A percentile compares a stretch with the other conserved stretches of the same genome.
These are phyloP conservation scores for Anolis carolinensis DNA, from an alignment of 2,113 vertebrate species.

Conservation along the genomic window DNA sequence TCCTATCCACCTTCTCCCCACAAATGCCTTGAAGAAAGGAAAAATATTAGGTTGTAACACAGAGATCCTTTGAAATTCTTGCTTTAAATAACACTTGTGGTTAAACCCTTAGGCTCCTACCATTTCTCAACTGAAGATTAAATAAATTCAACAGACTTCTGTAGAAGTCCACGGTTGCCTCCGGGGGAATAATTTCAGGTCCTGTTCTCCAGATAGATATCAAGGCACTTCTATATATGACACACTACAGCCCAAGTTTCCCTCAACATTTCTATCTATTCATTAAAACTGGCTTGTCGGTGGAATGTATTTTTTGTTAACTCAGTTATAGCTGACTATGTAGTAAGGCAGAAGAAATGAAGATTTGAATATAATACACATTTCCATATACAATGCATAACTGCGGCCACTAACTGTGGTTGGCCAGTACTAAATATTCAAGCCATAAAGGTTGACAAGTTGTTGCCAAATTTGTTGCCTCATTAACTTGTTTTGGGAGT, in stretches of 20 bases:
- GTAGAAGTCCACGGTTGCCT: conserved; percentile 22
- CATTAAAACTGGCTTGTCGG: background rate
- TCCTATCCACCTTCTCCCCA: background rate
- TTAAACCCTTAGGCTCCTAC: background rate
- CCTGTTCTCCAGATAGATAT: background rate
- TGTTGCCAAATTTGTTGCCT: background rate
- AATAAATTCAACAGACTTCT: conserved; percentile 30
- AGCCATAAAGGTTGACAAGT: background rate
- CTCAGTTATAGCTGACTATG: background rate
- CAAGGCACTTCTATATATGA: background rate
- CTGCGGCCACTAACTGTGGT: background rate
- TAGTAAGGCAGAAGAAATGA: conserved; percentile 9
- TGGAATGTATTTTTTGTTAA: conserved; percentile 8
- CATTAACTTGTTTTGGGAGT: background rate
- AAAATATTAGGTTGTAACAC: background rate
- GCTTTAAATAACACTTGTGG: background rate
- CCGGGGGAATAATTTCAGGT: conserved; percentile 26
- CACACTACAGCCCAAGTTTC: background rate
- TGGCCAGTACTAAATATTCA: background rate
- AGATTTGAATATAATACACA: conserved; percentile 18
- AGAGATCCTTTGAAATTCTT: conserved; percentile 30
- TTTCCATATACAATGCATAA: background rate
- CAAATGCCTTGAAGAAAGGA: background rate
- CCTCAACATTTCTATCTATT: conserved; percentile 18
- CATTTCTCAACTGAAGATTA: conserved; percentile 11